Evolutionary conservation across 2,113 vertebrate genomes (phyloP).

Genomic region (Plecotus auritus): DNA sequence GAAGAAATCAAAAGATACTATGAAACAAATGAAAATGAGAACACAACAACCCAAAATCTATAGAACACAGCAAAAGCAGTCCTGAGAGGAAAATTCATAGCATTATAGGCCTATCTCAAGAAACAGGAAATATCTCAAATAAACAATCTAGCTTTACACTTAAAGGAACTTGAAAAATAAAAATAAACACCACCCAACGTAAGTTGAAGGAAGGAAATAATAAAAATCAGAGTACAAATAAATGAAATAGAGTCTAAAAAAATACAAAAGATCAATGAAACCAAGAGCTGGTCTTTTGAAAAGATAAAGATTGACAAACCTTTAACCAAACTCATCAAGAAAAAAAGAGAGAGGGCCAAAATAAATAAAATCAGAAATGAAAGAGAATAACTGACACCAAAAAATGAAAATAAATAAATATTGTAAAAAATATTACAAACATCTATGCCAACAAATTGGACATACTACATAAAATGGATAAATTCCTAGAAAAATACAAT

Average conservation of each 20-base stretch:
- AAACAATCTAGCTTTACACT: background rate
- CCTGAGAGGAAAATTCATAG: background rate
- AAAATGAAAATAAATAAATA: background rate
- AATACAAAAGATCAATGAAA: too few relatives aligned
- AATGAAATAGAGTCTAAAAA: background rate
- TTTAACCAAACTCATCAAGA: background rate
- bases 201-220: background rate
- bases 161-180: background rate
- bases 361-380: background rate
- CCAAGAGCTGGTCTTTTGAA: background rate
- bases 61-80: background rate
- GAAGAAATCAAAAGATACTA: background rate
- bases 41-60: background rate
- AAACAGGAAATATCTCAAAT: background rate
- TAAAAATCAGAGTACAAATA: background rate
- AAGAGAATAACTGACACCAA: background rate
- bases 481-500: background rate
- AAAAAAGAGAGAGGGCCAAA: background rate
- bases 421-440: background rate
- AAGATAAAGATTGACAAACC: background rate
- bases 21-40: background rate
- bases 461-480: background rate
- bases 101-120: background rate
- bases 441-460: background rate
- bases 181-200: background rate